Evolutionary conservation across 2,888 invertebrate species (phyloP).

Genomic region (Amphipyra tragopoginis): DNA sequence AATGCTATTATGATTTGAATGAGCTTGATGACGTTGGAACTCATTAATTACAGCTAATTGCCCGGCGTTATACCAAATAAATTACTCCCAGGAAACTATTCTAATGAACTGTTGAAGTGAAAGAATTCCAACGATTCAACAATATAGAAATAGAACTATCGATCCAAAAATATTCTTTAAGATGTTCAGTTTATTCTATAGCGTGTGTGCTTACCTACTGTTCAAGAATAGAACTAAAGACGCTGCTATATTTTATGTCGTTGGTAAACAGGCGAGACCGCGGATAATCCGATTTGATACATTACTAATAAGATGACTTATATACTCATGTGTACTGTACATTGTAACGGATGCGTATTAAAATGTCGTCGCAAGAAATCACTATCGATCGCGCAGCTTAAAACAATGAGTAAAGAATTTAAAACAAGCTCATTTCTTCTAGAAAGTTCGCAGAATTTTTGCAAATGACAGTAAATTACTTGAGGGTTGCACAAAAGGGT

Average conservation of each 20-base stretch:
- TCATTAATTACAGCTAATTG: conserved; percentile 34
- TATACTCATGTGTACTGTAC: conserved; percentile 20
- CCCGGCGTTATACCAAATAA: conserved; percentile 7
- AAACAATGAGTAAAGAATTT: neutral
- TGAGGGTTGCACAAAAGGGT: conserved; percentile 53
- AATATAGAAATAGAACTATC: conserved; percentile 42
- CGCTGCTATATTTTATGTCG: conserved; percentile 28
- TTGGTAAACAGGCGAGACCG: conserved; percentile 39
- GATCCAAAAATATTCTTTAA: conserved; percentile 31
- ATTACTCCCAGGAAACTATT: conserved; percentile 13
- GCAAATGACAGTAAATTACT: conserved; percentile 39
- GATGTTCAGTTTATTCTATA: conserved; percentile 25
- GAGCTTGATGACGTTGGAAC: conserved; percentile 11
- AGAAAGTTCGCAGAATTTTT: conserved; percentile 14
- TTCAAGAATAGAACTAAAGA: conserved; percentile 45
- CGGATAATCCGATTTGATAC: conserved; percentile 50
- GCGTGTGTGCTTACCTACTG: conserved; percentile 25
- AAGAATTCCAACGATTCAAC: conserved; percentile 18
- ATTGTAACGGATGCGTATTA: conserved; percentile 5
- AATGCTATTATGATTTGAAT: conserved; percentile 18
- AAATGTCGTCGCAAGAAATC: neutral
- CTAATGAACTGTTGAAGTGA: conserved; percentile 19
- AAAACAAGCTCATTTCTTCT: conserved; percentile 1
- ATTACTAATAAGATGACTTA: conserved; percentile 46
- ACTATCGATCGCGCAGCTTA: neutral